Evolutionary conservation across 92 coral and sea anemone genomes (phyloP), one percentile per base, ranked within the genome.

Genomic region (Chrysogorgia sp.): DNA sequence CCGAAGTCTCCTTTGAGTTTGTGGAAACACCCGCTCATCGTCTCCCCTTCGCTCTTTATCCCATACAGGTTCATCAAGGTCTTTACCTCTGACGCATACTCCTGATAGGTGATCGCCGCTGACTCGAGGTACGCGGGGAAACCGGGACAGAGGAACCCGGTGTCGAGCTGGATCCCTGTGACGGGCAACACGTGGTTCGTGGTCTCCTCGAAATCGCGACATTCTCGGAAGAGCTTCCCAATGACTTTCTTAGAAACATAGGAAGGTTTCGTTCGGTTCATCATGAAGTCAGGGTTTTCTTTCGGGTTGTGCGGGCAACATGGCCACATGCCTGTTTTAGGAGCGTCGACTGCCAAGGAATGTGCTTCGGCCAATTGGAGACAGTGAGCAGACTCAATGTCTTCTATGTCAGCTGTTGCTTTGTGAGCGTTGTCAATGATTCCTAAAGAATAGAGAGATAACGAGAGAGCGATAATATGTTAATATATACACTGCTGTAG

Each of bases 361-460:
- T 94, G 98, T 10, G 85, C 79, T 72, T 91, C 89, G 2, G 98
- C 98, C 3, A 94, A 59, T 45, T 71, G 1, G 35, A 96, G 91
- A 76, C 99, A 96, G 29, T 71, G 68, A 2, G 83, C 57, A 10
- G 96, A 87, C 48, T 91, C 97, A 0, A 96, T 92, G 20, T 90
- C 84, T 67, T 76, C 45, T 19, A 10, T 40, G 65, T 96, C 99
- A 2, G 99, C 99, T 15, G 83, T 92, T 0, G 93, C 99, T 61
- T 96, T 96, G 86, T 96, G 99, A 0, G 99, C 92, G 63, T 91
- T 96, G 68, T 96, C 99, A 62, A 96, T 96, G 63, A 87, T 84
- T 1, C 99, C 99, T 72, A 23, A 4, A 64, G 21, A 1, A 35
- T 14, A 58, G 64, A 24, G 1, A 58, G 29, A 58, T 10, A 23